Evolutionary conservation across 2,113 vertebrate species (phyloP).

Genomic region (Cheilinus undulatus): DNA sequence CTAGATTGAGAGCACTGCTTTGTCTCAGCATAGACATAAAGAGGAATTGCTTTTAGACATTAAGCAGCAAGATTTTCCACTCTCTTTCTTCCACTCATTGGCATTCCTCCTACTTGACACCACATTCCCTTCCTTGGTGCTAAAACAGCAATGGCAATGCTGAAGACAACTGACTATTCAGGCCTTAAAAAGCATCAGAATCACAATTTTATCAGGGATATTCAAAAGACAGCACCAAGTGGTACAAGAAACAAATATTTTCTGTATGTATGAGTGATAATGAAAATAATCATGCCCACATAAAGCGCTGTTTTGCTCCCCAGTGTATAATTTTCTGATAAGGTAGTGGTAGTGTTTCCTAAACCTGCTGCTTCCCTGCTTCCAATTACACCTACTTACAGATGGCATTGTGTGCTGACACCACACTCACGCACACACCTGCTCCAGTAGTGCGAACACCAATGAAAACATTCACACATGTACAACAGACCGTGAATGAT

Average conservation of each 20-base stretch:
- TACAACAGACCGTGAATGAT: conserved; percentile 9
- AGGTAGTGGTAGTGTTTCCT: conserved; percentile 35
- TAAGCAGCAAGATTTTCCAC: neutral
- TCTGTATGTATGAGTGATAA: too few relatives aligned
- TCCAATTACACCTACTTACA: conserved; percentile 68
- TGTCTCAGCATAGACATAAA: too few relatives aligned
- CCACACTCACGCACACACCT: conserved; percentile 25
- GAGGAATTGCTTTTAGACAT: too few relatives aligned
- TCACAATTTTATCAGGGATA: neutral
- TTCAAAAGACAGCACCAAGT: neutral
- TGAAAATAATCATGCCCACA: too few relatives aligned
- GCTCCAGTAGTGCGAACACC: neutral
- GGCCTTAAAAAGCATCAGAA: neutral
- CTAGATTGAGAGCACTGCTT: too few relatives aligned
- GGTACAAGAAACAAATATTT: too few relatives aligned
- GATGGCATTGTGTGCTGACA: conserved; percentile 55
- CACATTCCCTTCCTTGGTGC: neutral
- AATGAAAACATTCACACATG: conserved; percentile 18
- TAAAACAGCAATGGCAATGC: neutral
- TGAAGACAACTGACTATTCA: neutral
- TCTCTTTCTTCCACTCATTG: neutral
- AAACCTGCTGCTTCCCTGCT: conserved; percentile 42
- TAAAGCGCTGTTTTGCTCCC: too few relatives aligned
- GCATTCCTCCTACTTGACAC: neutral
- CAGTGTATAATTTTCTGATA: neutral